Conservation (phyloP, 2,888 invertebrate species). For the Plagodis pulveraria region DNA sequence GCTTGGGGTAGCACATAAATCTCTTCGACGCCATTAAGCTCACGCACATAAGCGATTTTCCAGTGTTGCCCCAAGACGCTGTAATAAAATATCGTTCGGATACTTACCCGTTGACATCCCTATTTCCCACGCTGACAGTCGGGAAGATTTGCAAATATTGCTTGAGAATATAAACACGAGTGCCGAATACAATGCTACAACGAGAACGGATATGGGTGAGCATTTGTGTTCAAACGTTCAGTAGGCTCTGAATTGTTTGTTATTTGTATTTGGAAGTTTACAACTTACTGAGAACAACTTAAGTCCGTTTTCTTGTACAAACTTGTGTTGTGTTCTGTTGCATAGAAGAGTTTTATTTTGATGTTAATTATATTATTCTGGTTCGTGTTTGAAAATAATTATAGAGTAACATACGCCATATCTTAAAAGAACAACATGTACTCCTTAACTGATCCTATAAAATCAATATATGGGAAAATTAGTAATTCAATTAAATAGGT, state of each 20-base stretch:
- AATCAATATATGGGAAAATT: too few species aligned
- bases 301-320: too few species aligned
- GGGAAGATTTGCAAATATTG: conserved; percentile 31
- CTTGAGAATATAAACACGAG: conserved; percentile 27
- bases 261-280: neutral
- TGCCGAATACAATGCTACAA: conserved; percentile 17
- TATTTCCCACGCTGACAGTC: conserved; percentile 35
- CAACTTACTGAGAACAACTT: too few species aligned
- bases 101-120: conserved; percentile 48
- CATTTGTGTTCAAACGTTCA: conserved; percentile 13
- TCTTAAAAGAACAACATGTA: too few species aligned
- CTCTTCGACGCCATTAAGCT: conserved; percentile 66
- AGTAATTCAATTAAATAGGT: too few species aligned
- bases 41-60: conserved; percentile 56
- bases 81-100: conserved; percentile 52
- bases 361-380: too few species aligned
- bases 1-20: conserved; percentile 43
- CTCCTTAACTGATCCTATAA: too few species aligned
- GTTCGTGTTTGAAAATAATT: too few species aligned
- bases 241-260: too few species aligned
- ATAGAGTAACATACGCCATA: too few species aligned
- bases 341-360: too few species aligned
- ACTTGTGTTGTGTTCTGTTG: too few species aligned
- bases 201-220: conserved; percentile 12
- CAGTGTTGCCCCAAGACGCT: conserved; percentile 40